Evolutionary conservation across 2,888 invertebrate species (phyloP), one percentile per base, ranked within the genome.

Genomic region (Drosophila leonis): DNA sequence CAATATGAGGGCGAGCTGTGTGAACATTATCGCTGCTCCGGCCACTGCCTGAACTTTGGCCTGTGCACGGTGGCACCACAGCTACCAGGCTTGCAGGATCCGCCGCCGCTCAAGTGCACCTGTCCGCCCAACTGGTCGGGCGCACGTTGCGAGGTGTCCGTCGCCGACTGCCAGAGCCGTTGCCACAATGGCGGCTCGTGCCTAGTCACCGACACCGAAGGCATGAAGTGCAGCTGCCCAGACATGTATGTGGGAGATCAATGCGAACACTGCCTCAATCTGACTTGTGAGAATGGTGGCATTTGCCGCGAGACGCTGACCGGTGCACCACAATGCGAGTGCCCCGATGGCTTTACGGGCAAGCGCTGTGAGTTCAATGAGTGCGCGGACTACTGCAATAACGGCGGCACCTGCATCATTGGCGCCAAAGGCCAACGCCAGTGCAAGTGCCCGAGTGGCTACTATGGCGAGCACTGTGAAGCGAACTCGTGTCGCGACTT

Each of bases 11-110:
- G 97, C 20, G 94, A 94, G 72, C 92, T 94, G 55, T 97, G 97
- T 93, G 95, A 96, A 90, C 94, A 94, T 84, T 95, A 95, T 91
- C 94, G 95, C 63, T 96, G 96, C 90, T 95, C 95, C 4, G 95
- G 95, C 9, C 94, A 94, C 90, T 96, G 96, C 87, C 93, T 94
- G 82, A 95, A 95, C 90, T 94, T 95, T 72, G 95, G 95, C 41
- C 87, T 93, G 63, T 95, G 95, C 78, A 94, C 94, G 55, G 92
- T 94, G 82, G 92, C 84, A 64, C 92, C 87, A 42, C 91, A 89
- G 62, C 37, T 92, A 68, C 91, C 91, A 0, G 91, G 91, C 1
- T 78, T 90, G 9, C 60, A 73, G 8, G 91, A 92, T 4, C 92
- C 92, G 6, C 92, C 93, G 20, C 91, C 90, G 15, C 83, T 93